These are phyloP conservation scores for Hypanus sabinus DNA, from an alignment of 2,113 vertebrate species.

Conservation along the genomic window DNA sequence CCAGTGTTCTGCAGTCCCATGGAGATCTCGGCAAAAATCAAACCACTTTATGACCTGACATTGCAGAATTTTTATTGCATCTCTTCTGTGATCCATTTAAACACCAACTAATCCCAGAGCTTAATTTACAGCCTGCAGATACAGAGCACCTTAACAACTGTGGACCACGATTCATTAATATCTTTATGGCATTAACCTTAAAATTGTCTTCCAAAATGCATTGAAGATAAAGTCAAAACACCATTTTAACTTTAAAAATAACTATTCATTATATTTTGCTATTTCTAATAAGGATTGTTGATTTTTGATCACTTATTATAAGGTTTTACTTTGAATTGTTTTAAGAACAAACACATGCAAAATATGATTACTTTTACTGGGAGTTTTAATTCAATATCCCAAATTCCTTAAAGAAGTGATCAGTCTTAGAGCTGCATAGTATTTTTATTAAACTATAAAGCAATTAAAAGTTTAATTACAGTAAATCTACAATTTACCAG, in stretches of 20 bases:
- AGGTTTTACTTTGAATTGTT: neutral
- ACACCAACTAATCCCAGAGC: neutral
- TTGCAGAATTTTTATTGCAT: neutral
- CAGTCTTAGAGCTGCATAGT: neutral
- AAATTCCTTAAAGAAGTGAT: neutral
- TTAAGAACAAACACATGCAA: neutral
- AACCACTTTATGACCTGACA: neutral
- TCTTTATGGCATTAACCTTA: neutral
- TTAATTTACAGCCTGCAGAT: neutral
- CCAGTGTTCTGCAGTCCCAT: neutral
- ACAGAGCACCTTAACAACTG: neutral
- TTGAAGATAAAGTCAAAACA: neutral
- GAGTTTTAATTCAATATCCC: neutral
- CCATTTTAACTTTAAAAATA: neutral
- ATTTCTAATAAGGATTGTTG: neutral
- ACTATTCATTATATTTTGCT: neutral
- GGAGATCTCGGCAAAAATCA: neutral
- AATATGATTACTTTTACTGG: neutral
- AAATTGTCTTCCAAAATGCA: neutral
- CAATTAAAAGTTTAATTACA: neutral
- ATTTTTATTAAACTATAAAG: neutral
- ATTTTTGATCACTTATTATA: neutral
- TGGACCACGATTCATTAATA: neutral
- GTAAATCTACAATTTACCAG: no score
- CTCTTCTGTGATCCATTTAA: neutral